A percentile compares a stretch with the other conserved stretches of the same genome.
Evolutionary conservation across 2,113 vertebrate species (phyloP).

Genomic region (Oreochromis tanganicae): DNA sequence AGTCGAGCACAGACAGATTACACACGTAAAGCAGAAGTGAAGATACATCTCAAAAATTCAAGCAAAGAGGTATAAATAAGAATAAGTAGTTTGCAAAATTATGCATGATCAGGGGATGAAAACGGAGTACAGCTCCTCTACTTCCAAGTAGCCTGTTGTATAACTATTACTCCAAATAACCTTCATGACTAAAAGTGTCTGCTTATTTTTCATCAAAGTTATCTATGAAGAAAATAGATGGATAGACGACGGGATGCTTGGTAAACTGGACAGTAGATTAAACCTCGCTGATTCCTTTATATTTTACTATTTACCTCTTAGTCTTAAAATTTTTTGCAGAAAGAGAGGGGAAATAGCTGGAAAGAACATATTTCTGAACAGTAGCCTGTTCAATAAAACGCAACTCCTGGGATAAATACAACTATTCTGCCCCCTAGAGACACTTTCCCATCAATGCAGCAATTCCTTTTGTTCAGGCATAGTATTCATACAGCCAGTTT

Average conservation of each 20-base stretch:
- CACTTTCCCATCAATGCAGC: neutral
- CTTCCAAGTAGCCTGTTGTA: neutral
- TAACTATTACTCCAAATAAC: neutral
- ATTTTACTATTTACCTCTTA: neutral
- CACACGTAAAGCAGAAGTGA: neutral
- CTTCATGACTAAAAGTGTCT: neutral
- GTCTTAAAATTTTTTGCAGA: neutral
- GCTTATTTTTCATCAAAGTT: neutral
- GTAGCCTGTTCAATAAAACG: neutral
- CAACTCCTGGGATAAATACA: neutral
- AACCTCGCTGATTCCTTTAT: neutral
- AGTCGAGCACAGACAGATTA: neutral
- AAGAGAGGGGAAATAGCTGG: neutral
- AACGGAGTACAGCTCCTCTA: neutral
- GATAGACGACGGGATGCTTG: neutral
- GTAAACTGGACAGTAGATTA: neutral
- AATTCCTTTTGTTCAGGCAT: neutral
- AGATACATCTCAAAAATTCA: neutral
- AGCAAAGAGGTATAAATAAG: neutral
- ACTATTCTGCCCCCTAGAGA: conserved; percentile 33
- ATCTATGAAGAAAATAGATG: too few species aligned
- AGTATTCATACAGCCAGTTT: neutral
- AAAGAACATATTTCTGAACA: neutral
- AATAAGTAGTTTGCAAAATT: neutral
- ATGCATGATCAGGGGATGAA: neutral